Percentiles rank a stretch among this genome's conserved stretches.
These are phyloP conservation scores for Phataginus tricuspis DNA, from an alignment of 2,797 vertebrate genomes.

Conservation along the genomic window DNA sequence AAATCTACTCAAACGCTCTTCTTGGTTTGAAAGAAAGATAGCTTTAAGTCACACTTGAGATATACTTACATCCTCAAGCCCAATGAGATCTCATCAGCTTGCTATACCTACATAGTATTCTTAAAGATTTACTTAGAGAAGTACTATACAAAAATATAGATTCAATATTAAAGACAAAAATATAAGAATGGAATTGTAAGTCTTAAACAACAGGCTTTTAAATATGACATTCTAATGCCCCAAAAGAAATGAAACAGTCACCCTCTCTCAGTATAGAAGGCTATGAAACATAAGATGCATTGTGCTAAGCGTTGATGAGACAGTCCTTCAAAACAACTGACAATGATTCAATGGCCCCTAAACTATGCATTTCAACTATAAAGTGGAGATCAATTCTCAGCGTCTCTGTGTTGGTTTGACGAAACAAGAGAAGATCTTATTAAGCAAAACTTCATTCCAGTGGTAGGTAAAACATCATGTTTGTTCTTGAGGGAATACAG, in stretches of 20 bases:
- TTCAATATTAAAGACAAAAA: constrained; percentile 8
- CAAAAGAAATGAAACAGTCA: background rate
- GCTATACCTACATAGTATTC: background rate
- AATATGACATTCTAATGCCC: background rate
- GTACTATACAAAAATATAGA: background rate
- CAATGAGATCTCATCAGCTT: background rate
- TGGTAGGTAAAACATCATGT: background rate
- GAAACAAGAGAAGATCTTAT: background rate
- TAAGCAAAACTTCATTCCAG: background rate
- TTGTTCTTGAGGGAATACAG: background rate
- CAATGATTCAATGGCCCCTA: background rate
- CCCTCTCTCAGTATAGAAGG: background rate
- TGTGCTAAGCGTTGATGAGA: background rate
- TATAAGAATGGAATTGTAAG: background rate
- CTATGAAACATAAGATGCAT: background rate
- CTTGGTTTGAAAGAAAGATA: background rate
- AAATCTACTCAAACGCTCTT: background rate
- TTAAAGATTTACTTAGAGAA: background rate
- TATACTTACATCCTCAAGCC: background rate
- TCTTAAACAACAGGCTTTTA: background rate
- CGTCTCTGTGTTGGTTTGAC: background rate
- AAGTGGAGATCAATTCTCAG: background rate
- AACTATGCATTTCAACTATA: background rate
- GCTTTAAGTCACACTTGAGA: background rate
- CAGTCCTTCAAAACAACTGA: background rate